Evolutionary conservation across 2,888 invertebrate species (phyloP), one percentile per base, ranked within the genome.

Genomic region (Elaeidobius kamerunicus): DNA sequence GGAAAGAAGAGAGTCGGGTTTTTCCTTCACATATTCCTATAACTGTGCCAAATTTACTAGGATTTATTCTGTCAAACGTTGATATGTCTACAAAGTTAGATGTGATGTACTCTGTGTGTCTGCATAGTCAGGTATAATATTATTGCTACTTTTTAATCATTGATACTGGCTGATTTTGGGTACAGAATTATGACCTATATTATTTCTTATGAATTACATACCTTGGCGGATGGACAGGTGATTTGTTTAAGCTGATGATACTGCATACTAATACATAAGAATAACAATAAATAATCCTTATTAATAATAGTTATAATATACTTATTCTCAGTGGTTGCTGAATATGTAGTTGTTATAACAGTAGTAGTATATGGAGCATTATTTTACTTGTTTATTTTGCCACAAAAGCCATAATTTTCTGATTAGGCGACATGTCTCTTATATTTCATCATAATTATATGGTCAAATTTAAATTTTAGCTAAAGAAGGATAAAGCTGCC

Each of bases 21-120:
- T 89, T 83, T 72, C 88, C 91, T 6, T 69, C 71, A 58, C 70
- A 75, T 50, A 70, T 80, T 62, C 81, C 83, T 42, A 72, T 87
- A 47, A 80, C 83, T n/a, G 75, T 81, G 41, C 74, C 81, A 60
- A 85, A 85, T 67, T 72, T 88, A 50, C 73, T 85, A 47, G 84
- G 83, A 61, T 86, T 91, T 64, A 79, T 89, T 44, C 71, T 91
- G 59, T 82, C 85, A 7, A 84, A 88, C 71, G 73, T 89, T 52
- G 76, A 80, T 40, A 69, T 78, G 53, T 73, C 74, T 32, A 66
- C 72, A 19, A 78, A 75, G 61, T 62, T 81, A 57, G 75, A 79
- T 39, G 76, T 78, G 39, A 74, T 82, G 43, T 76, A 81, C 61
- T 74, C 75, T 2, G 71, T 82, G 43, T 82, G 82, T 68, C 66